A percentile compares a stretch with the other conserved stretches of the same genome.
Evolutionary conservation across 2,113 vertebrate species (phyloP).

Genomic region (Halcyon malimbica): DNA sequence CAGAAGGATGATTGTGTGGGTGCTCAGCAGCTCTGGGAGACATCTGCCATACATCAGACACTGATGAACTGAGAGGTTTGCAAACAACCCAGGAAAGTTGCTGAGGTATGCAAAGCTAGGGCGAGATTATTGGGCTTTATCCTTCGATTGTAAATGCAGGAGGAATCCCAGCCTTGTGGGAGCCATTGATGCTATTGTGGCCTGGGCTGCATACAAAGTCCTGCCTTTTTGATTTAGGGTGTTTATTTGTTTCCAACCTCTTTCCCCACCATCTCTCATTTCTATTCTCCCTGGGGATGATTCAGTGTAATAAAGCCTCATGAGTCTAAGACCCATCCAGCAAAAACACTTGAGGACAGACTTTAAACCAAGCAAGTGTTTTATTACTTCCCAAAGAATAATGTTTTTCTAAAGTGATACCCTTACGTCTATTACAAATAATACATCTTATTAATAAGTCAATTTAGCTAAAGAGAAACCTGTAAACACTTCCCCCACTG

Average conservation of each 20-base stretch:
- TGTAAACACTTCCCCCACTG: background rate
- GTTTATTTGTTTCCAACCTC: constrained; percentile 26
- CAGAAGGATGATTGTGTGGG: background rate
- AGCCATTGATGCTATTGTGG: background rate
- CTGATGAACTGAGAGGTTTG: background rate
- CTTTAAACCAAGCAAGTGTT: constrained; percentile 1
- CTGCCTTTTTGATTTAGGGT: constrained; percentile 19
- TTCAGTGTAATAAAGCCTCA: background rate
- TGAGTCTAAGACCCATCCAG: background rate
- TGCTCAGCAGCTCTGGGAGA: background rate
- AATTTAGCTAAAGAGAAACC: background rate
- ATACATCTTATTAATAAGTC: background rate
- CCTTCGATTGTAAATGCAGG: background rate
- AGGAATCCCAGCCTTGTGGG: background rate
- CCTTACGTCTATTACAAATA: background rate
- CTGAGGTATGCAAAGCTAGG: background rate
- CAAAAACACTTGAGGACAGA: constrained; percentile 21
- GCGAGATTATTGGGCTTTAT: background rate
- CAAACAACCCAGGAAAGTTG: background rate
- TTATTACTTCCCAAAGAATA: constrained; percentile 17
- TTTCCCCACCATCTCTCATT: background rate
- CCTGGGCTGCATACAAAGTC: background rate
- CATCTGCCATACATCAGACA: background rate
- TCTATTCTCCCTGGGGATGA: background rate
- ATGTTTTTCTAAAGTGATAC: background rate